Base-by-base conservation (phyloP, 2,888 invertebrate species). In the Idaea dimidiata region DNA sequence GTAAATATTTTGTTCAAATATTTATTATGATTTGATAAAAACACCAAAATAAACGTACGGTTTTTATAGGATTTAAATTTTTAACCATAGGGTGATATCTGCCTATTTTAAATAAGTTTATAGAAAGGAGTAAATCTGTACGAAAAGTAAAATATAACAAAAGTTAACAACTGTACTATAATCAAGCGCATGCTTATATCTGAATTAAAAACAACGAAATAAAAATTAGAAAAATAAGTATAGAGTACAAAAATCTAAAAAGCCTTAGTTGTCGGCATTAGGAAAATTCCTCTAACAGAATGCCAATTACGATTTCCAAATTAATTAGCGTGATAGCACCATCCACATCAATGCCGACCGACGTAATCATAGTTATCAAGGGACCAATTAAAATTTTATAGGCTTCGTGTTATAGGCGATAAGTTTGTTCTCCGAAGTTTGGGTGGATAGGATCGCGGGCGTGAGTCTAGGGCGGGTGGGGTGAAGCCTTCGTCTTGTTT, bases 301-400 rank as follows among this genome's bases (percentile, higher is more conserved):
- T 43, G 7, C 43, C 43, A 43, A 43, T 14, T 33, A 33, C 33
- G 3, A 43, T 43, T 43, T 43, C 43, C 43, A 43, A 43, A 8
- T 43, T 43, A 43, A 43, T 43, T 43, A 43, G 43, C 7, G 14
- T 43, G 43, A 43, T 43, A 43, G 43, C 43, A 43, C 6, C 43
- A 43, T 43, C 43, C 43, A 8, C 43, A 43, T 14, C 43, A 43
- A 43, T 43, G 10, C 8, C 2, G 10, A 43, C 43, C 2, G 6
- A 43, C 43, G 14, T 43, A 43, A 43, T 57, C 16, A 53, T 53
- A 58, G 54, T 16, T 58, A 60, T 57, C 18, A 53, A n/a, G 57
- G 31, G 31, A 16, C 18, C 57, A 53, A 60, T 60, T 60, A 60
- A 31, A 17, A 31, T 57, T 57, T 53, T 57, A 54, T 57, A 57